A percentile compares a stretch with the other conserved stretches of the same genome.
phyloP scores from a whole-genome alignment of 2,113 vertebrate genomes.

The Ictidomys tridecemlineatus region DNA sequence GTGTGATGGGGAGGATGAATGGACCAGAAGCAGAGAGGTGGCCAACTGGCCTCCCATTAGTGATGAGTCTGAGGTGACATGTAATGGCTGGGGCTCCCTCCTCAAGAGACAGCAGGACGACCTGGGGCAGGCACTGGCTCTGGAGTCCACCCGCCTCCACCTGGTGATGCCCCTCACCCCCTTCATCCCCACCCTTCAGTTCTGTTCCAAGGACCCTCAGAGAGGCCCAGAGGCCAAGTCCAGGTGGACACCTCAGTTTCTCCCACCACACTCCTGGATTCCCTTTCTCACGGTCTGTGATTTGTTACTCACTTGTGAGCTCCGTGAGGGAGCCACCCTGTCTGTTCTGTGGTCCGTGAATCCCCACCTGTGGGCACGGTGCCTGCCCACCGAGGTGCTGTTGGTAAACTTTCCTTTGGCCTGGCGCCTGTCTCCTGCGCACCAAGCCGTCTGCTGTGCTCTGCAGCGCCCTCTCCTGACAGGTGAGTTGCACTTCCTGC shows the following conservation, averaged over 20 bases:
- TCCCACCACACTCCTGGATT: not conserved
- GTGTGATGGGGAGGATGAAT: no score
- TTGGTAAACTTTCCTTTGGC: not conserved
- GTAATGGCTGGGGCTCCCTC: not conserved
- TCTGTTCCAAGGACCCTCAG: not conserved
- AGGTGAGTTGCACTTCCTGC: accelerated
- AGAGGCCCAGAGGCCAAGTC: not conserved
- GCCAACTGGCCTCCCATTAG: not conserved
- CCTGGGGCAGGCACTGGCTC: not conserved
- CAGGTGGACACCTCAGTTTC: not conserved
- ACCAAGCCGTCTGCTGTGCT: not conserved
- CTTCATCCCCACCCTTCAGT: not conserved
- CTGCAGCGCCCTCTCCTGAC: not conserved
- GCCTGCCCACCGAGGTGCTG: not conserved
- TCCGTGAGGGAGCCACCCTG: not conserved
- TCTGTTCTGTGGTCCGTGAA: not conserved
- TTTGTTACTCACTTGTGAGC: not conserved
- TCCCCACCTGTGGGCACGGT: not conserved
- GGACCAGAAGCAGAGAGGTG: not conserved
- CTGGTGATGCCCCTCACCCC: not conserved
- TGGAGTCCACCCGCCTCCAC: not conserved
- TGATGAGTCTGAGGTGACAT: not conserved
- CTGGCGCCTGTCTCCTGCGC: not conserved
- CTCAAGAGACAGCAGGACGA: not conserved
- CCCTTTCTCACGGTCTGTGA: not conserved